Conservation (phyloP, 2,888 invertebrate species). For the Idaea straminata region DNA sequence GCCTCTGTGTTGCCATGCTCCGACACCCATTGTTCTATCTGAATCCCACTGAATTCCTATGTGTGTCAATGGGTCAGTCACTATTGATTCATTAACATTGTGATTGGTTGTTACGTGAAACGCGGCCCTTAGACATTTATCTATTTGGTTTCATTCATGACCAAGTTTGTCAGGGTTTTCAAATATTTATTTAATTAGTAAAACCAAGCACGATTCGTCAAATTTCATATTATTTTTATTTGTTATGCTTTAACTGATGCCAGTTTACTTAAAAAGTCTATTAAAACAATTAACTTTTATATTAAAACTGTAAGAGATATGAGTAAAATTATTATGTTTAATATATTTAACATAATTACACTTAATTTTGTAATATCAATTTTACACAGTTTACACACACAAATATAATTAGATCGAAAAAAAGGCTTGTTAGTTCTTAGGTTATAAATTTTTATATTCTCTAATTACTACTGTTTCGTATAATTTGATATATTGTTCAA, state of each 20-base stretch:
- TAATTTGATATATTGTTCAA: not conserved
- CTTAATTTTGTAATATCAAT: too few relatives aligned
- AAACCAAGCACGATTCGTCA: too few relatives aligned
- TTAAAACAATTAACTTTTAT: not conserved
- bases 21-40: conserved; percentile 31
- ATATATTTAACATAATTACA: not conserved
- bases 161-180: not conserved
- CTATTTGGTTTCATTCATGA: not conserved
- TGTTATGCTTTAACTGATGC: too few relatives aligned
- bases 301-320: not conserved
- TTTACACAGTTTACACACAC: not conserved
- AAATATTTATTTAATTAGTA: too few relatives aligned
- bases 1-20: conserved; percentile 23
- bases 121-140: not conserved
- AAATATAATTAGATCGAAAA: not conserved
- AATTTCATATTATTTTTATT: too few relatives aligned
- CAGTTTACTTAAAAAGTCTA: too few relatives aligned
- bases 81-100: conserved; percentile 35
- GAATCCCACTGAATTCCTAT: conserved; percentile 24
- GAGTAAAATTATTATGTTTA: not conserved
- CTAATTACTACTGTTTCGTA: conserved; percentile 1
- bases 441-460: not conserved
- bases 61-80: conserved; percentile 46
- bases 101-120: not conserved
- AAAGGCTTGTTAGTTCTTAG: not conserved